A percentile compares a stretch with the other conserved stretches of the same genome.
Evolutionary conservation across 2,797 vertebrate genomes (phyloP).

Genomic region (Enteromius viviparus): DNA sequence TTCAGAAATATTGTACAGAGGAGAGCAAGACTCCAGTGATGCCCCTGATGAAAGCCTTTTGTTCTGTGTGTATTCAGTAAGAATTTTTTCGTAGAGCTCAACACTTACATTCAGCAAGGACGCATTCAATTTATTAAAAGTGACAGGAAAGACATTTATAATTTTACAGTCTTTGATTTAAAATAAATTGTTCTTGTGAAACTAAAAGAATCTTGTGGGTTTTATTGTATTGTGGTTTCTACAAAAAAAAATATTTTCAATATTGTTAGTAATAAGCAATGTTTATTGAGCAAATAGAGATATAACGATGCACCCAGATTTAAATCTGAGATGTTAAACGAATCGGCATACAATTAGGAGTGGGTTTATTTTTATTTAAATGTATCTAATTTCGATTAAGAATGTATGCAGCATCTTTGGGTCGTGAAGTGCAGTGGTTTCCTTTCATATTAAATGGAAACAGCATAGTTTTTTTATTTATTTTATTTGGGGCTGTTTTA

Average conservation of each 20-base stretch:
- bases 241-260: not conserved
- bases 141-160: not conserved
- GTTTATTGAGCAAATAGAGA: not conserved
- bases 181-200: not conserved
- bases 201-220: not conserved
- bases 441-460: not conserved
- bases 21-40: conserved; percentile 13
- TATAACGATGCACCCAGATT: too few relatives aligned
- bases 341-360: too few relatives aligned
- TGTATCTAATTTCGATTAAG: too few relatives aligned
- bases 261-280: too few relatives aligned
- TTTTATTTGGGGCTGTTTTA: not conserved
- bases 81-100: not conserved
- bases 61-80: not conserved
- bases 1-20: conserved; percentile 59
- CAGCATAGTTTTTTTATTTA: not conserved
- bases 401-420: too few relatives aligned
- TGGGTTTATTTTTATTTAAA: too few relatives aligned
- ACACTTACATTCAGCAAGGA: not conserved
- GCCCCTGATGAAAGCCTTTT: not conserved
- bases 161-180: not conserved
- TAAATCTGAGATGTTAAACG: too few relatives aligned
- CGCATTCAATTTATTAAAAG: not conserved
- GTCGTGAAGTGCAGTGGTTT: not conserved
- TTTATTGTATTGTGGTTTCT: not conserved